Conservation (phyloP, 2,888 invertebrate genomes). For the Hypsopygia costalis region DNA sequence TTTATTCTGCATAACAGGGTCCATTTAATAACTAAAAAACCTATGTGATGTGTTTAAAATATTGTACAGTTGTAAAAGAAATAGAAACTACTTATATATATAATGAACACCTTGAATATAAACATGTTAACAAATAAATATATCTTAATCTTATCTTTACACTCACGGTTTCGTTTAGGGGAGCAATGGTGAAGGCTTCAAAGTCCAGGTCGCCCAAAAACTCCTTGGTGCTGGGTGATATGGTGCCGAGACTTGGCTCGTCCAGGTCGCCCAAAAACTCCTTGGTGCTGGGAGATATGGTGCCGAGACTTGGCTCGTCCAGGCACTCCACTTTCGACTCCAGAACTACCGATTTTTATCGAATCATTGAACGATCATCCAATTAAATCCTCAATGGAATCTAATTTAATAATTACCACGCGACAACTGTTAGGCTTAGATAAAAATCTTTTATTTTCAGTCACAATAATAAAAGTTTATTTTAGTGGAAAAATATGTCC, state of each 20-base stretch:
- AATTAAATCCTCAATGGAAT: slow-evolving; percentile 1
- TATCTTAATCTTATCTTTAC: slow-evolving; percentile 4
- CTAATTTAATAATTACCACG: not conserved
- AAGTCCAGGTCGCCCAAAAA: slow-evolving; percentile 55
- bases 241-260: slow-evolving; percentile 37
- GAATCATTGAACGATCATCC: slow-evolving; percentile 3
- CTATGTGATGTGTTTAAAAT: too few species aligned
- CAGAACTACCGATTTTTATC: slow-evolving; percentile 3
- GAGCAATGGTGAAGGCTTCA: slow-evolving; percentile 66
- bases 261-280: slow-evolving; percentile 58
- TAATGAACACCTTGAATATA: too few species aligned
- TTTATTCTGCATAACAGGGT: too few species aligned
- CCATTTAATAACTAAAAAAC: too few species aligned
- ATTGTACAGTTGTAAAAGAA: too few species aligned
- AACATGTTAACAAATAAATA: too few species aligned
- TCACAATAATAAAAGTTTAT: too few species aligned
- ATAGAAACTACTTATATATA: too few species aligned
- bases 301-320: slow-evolving; percentile 30
- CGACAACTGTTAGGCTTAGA: slow-evolving; percentile 1
- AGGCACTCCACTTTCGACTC: slow-evolving; percentile 27
- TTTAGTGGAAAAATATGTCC: too few species aligned
- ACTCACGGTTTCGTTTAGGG: slow-evolving; percentile 65
- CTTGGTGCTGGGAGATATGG: slow-evolving; percentile 45
- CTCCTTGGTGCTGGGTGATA: slow-evolving; percentile 47
- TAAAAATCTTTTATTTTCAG: not conserved